A percentile compares a stretch with the other conserved stretches of the same genome.
phyloP scores from a whole-genome alignment of 2,888 invertebrate species.

The Nomada fucata region DNA sequence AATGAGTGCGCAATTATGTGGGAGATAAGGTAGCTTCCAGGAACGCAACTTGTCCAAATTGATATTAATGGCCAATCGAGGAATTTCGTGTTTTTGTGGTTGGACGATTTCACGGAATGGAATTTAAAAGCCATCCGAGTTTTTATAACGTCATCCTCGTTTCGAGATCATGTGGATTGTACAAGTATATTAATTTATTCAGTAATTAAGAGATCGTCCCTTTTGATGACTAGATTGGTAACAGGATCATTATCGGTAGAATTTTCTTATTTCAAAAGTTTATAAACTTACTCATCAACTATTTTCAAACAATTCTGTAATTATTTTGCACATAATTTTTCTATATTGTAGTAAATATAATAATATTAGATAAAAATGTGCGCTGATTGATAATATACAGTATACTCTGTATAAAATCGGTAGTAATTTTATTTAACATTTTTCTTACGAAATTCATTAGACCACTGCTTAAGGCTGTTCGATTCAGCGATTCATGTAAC shows the following conservation, averaged over 20 bases:
- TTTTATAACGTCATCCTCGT: neutral
- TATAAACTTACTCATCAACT: no score
- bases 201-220: no score
- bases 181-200: no score
- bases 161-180: no score
- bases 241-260: no score
- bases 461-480: neutral
- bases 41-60: constrained; percentile 60
- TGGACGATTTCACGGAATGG: constrained; percentile 34
- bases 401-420: neutral
- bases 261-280: no score
- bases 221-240: no score
- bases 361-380: neutral
- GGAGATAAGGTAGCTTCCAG: constrained; percentile 69
- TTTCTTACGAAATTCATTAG: constrained; percentile 10
- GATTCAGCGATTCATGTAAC: constrained; percentile 40
- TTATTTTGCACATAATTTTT: no score
- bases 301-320: no score
- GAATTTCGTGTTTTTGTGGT: constrained; percentile 45
- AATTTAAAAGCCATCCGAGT: constrained; percentile 18
- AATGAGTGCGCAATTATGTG: constrained; percentile 65
- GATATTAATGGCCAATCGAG: constrained; percentile 69
- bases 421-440: neutral
- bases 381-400: neutral
- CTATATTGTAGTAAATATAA: no score